Conservation (phyloP, 2,888 invertebrate species). For the Sphinx pinastri region DNA sequence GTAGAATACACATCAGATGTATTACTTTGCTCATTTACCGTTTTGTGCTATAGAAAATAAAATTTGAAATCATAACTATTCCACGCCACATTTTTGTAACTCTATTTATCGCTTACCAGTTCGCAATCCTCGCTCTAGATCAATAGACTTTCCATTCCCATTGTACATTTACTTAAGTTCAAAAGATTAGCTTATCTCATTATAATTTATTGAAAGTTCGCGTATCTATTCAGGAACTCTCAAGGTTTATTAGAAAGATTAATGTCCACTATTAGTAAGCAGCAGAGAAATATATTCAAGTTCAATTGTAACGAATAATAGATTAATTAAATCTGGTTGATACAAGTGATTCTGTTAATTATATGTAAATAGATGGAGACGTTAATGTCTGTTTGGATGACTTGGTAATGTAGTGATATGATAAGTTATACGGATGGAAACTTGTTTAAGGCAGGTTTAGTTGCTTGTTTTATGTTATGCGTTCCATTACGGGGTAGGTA, state of each 20-base stretch:
- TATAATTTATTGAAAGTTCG: conserved; percentile 22
- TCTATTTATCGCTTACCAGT: neutral
- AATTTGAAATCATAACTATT: too few relatives aligned
- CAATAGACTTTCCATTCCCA: conserved; percentile 12
- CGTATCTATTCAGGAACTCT: conserved; percentile 17
- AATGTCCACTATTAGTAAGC: conserved; percentile 23
- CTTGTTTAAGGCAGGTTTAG: neutral
- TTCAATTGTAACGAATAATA: conserved; percentile 15
- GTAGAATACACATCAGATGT: too few relatives aligned
- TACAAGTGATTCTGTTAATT: neutral
- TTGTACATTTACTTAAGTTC: conserved; percentile 21
- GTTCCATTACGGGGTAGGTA: neutral
- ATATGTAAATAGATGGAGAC: neutral
- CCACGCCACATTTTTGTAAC: neutral
- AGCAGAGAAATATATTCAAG: conserved; percentile 3
- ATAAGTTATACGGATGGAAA: neutral
- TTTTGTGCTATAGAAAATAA: too few relatives aligned
- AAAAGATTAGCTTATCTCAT: conserved; percentile 8
- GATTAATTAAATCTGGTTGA: conserved; percentile 11
- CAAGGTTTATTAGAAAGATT: conserved; percentile 20
- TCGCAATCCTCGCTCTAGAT: neutral
- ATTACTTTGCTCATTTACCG: too few relatives aligned
- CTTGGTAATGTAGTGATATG: neutral
- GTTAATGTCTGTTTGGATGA: neutral
- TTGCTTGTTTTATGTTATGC: neutral